phyloP scores from a whole-genome alignment of 2,888 invertebrate species.

The Zelleria hepariella region DNA sequence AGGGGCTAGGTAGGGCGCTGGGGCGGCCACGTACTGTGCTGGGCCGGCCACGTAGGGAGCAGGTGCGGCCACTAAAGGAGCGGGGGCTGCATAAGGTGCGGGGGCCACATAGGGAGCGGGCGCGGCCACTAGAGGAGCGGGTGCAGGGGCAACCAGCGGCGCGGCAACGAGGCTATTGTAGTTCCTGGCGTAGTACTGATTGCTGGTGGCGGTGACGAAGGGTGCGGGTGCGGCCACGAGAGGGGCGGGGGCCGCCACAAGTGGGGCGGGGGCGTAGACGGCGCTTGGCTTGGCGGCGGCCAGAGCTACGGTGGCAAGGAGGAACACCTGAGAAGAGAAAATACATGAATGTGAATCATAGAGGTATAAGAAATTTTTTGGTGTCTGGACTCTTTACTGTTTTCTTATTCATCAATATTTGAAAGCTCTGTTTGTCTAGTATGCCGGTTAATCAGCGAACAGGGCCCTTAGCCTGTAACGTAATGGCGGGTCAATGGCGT shows the following conservation, averaged over 20 bases:
- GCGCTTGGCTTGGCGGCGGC: slow-evolving; percentile 44
- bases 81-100: slow-evolving; percentile 26
- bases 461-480: too few species aligned
- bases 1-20: background rate
- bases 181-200: slow-evolving; percentile 75
- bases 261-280: slow-evolving; percentile 23
- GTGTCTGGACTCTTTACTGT: too few species aligned
- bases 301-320: slow-evolving; percentile 45
- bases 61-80: slow-evolving; percentile 17
- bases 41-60: slow-evolving; percentile 3
- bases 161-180: slow-evolving; percentile 66
- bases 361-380: background rate
- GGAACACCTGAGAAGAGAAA: slow-evolving; percentile 38
- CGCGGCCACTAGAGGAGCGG: slow-evolving; percentile 43
- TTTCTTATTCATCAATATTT: background rate
- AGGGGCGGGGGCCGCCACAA: slow-evolving; percentile 32
- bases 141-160: slow-evolving; percentile 55
- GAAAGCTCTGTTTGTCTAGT: too few species aligned
- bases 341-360: background rate
- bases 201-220: slow-evolving; percentile 76
- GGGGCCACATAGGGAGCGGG: slow-evolving; percentile 31
- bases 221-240: slow-evolving; percentile 57
- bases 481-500: too few species aligned
- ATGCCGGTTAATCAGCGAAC: too few species aligned
- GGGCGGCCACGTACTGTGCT: background rate